Percentiles rank a stretch among this genome's conserved stretches.
Evolutionary conservation across 2,113 vertebrate genomes (phyloP).

Genomic region (Xenopus tropicalis): UCB_Xtro_10.0 CM004446.2:57675001-57675500

Average conservation of each 20-base stretch:
- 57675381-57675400: background rate
- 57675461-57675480: no score
- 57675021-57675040: constrained; percentile 24
- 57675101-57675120: constrained; percentile 31
- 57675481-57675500: no score
- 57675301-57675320: constrained; percentile 49
- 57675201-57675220: background rate
- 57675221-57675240: constrained; percentile 27
- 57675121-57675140: background rate
- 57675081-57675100: constrained; percentile 2
- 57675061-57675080: constrained; percentile 30
- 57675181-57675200: constrained; percentile 33
- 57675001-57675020: constrained; percentile 4
- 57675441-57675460: no score
- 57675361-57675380: background rate
- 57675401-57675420: background rate
- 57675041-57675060: constrained; percentile 14
- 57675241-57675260: constrained; percentile 52
- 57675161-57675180: constrained; percentile 36
- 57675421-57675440: background rate
- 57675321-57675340: constrained; percentile 53
- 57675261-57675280: constrained; percentile 49
- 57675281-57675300: constrained; percentile 50
- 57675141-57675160: constrained; percentile 11
- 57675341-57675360: constrained; percentile 26